Conservation (phyloP, 2,888 invertebrate genomes). For the Odontocerum albicorne region DNA sequence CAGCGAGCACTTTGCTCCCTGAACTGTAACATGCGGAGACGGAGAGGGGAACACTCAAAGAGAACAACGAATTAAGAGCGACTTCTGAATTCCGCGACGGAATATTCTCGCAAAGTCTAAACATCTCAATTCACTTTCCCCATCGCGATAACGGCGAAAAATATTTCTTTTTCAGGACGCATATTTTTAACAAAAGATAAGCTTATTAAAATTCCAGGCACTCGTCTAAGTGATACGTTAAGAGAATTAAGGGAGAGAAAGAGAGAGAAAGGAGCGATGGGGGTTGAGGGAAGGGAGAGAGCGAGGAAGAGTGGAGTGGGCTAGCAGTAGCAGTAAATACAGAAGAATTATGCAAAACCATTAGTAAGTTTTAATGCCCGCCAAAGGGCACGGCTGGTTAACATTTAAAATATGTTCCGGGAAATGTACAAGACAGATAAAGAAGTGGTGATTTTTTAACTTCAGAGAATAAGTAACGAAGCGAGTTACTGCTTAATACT, state of each 20-base stretch:
- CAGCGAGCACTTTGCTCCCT: too few relatives aligned
- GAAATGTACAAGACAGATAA: neutral
- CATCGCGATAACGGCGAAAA: neutral
- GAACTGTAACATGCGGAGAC: too few relatives aligned
- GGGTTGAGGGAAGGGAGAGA: neutral
- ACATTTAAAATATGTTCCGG: neutral
- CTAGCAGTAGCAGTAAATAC: neutral
- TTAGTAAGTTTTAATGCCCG: neutral
- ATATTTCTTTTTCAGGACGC: neutral
- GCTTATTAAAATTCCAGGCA: neutral
- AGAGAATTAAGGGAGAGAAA: neutral
- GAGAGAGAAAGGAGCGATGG: neutral
- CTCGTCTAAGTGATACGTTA: neutral
- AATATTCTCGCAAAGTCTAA: neutral
- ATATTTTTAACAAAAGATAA: neutral
- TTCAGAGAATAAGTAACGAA: neutral
- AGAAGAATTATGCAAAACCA: constrained; percentile 6
- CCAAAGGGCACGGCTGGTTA: neutral
- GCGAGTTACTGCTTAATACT: too few relatives aligned
- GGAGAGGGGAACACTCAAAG: too few relatives aligned
- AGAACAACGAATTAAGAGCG: too few relatives aligned
- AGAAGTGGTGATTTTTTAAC: neutral
- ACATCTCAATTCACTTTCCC: neutral
- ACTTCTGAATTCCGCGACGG: too few relatives aligned
- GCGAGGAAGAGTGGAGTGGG: neutral